Percentiles rank a stretch among this genome's conserved stretches.
Conservation (phyloP, 1,140 invertebrate genomes). For the Tyrophagus putrescentiae region DNA sequence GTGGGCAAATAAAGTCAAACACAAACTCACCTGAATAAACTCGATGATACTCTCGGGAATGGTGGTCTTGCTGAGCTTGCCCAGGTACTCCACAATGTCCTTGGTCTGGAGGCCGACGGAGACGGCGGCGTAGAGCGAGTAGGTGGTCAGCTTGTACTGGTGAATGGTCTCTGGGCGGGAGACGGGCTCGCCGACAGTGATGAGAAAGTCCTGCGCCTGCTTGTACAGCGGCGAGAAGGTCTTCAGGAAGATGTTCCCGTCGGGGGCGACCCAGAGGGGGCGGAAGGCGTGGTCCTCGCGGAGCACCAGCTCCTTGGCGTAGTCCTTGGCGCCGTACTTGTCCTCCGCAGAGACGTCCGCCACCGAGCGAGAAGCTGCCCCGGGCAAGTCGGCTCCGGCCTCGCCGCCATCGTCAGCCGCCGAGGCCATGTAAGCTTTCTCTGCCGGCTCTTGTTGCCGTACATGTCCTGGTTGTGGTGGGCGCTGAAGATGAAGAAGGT, state of each 20-base stretch:
- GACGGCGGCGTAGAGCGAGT: constrained; percentile 97
- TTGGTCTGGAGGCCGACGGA: constrained; percentile 96
- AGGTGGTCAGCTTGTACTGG: constrained; percentile 91
- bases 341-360: constrained; percentile 58
- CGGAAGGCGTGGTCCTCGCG: constrained; percentile 74
- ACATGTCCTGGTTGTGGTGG: no score
- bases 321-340: constrained; percentile 97
- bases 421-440: no score
- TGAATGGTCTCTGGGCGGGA: constrained; percentile 73
- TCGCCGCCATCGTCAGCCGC: no score
- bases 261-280: constrained; percentile 94
- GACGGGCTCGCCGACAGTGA: constrained; percentile 95
- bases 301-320: constrained; percentile 66
- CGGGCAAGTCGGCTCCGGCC: no score
- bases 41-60: constrained; percentile 86
- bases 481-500: no score
- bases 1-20: not conserved
- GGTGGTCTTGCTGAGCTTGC: constrained; percentile 81
- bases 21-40: constrained; percentile 57
- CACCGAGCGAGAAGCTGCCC: constrained; percentile 61
- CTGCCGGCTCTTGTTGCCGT: no score
- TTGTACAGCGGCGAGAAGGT: constrained; percentile 97
- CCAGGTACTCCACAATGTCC: constrained; percentile 94
- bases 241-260: constrained; percentile 97
- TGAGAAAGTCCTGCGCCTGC: constrained; percentile 97